Evolutionary conservation across 2,888 invertebrate species (phyloP).

Genomic region (Macaria notata): DNA sequence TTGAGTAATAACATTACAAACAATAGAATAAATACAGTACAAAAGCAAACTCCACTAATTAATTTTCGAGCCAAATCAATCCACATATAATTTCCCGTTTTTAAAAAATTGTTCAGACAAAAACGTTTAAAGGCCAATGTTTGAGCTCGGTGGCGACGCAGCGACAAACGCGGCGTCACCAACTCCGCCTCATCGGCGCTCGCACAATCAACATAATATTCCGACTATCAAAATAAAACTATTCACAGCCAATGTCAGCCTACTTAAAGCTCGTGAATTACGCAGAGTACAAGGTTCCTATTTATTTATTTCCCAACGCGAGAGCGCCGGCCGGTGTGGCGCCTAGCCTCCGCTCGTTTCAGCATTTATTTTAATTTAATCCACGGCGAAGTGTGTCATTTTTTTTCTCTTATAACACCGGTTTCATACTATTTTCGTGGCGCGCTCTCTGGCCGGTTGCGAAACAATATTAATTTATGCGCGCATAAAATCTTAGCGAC

Average conservation of each 20-base stretch:
- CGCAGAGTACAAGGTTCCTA: conserved; percentile 44
- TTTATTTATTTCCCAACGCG: conserved; percentile 21
- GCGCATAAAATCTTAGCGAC: conserved; percentile 1
- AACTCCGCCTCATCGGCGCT: conserved; percentile 19
- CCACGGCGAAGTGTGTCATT: conserved; percentile 63
- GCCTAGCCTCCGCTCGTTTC: conserved; percentile 45
- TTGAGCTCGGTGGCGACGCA: too few species aligned
- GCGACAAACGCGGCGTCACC: conserved; percentile 21
- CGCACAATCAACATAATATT: conserved; percentile 24
- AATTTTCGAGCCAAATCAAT: too few species aligned
- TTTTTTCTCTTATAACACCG: conserved; percentile 48
- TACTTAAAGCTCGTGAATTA: conserved; percentile 41
- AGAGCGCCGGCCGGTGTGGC: conserved; percentile 26
- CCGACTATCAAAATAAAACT: conserved; percentile 35
- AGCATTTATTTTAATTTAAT: conserved; percentile 70
- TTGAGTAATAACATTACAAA: too few species aligned
- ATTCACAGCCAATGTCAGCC: conserved; percentile 42
- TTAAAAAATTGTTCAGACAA: neutral
- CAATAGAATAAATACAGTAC: too few species aligned
- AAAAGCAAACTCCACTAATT: too few species aligned
- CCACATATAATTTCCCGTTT: too few species aligned
- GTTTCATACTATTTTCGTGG: conserved; percentile 50
- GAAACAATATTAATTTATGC: conserved; percentile 32
- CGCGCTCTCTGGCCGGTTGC: conserved; percentile 33
- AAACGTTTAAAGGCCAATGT: neutral